Conservation (phyloP, 2,888 invertebrate species). For the Pediacus dermestoides region DNA sequence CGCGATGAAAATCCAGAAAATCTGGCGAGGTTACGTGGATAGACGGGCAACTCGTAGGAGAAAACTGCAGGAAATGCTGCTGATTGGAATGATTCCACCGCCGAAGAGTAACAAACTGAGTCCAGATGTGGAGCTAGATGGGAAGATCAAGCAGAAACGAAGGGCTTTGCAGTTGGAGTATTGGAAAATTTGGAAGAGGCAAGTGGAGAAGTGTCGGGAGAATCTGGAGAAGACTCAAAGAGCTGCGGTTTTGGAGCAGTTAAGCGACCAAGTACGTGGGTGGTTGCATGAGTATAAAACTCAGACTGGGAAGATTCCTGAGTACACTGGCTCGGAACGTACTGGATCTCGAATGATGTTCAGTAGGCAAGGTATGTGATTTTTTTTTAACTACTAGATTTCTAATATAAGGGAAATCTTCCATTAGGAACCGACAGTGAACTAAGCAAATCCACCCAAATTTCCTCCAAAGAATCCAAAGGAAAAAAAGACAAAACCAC, state of each 20-base stretch:
- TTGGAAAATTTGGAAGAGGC: constrained; percentile 66
- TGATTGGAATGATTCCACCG: constrained; percentile 77
- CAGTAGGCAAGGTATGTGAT: constrained; percentile 68
- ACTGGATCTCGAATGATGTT: constrained; percentile 85
- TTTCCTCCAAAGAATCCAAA: constrained; percentile 75
- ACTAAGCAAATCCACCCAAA: constrained; percentile 72
- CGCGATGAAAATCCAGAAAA: constrained; percentile 82
- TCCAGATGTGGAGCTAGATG: constrained; percentile 40
- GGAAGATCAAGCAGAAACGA: constrained; percentile 53
- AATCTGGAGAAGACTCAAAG: constrained; percentile 69
- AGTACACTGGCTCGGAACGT: constrained; percentile 86
- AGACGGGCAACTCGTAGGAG: constrained; percentile 64
- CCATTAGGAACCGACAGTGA: constrained; percentile 70
- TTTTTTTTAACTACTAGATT: not conserved
- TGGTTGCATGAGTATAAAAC: constrained; percentile 84
- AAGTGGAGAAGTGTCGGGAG: constrained; percentile 60
- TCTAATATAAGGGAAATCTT: no score
- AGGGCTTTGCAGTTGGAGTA: constrained; percentile 65
- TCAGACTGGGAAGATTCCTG: constrained; percentile 82
- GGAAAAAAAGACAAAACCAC: constrained; percentile 60
- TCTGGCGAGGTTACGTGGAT: constrained; percentile 79
- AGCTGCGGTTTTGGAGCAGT: constrained; percentile 76
- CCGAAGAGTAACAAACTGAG: constrained; percentile 54
- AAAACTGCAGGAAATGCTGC: constrained; percentile 79
- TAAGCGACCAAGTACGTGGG: constrained; percentile 79